These are phyloP conservation scores for Entomyzon cyanotis DNA, from an alignment of 2,113 vertebrate species.

Conservation along the genomic window DNA sequence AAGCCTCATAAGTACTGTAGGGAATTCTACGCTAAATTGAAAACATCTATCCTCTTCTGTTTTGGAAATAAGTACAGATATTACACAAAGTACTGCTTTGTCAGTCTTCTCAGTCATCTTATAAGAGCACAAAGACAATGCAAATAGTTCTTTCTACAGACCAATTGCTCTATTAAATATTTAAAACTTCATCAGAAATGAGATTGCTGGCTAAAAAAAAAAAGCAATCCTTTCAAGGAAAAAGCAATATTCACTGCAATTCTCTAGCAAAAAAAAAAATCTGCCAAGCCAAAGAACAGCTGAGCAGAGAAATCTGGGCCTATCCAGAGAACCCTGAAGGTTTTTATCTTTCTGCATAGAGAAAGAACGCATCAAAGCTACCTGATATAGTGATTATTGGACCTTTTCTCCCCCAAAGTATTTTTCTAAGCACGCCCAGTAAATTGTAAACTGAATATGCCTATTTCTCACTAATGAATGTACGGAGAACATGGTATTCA, in stretches of 20 bases:
- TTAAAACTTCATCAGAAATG: slow-evolving; percentile 2
- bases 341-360: background rate
- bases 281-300: background rate
- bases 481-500: background rate
- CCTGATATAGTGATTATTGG: background rate
- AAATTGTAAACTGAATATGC: background rate
- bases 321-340: background rate
- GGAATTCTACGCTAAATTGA: slow-evolving; percentile 18
- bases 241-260: background rate
- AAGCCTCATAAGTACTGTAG: slow-evolving; percentile 15
- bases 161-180: slow-evolving; percentile 10
- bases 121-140: background rate
- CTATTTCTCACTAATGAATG: background rate
- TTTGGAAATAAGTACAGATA: slow-evolving; percentile 23
- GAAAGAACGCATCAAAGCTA: background rate
- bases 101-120: background rate
- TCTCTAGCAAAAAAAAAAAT: background rate
- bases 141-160: background rate
- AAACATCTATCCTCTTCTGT: slow-evolving; percentile 15
- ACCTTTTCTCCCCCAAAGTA: background rate
- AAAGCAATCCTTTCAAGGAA: background rate
- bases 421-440: background rate
- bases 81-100: background rate
- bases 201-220: background rate
- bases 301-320: background rate